Percentiles rank a stretch among this genome's conserved stretches.
These are phyloP conservation scores for Seira sanloemensis DNA, from an alignment of 2,888 invertebrate genomes.

Conservation along the genomic window DNA sequence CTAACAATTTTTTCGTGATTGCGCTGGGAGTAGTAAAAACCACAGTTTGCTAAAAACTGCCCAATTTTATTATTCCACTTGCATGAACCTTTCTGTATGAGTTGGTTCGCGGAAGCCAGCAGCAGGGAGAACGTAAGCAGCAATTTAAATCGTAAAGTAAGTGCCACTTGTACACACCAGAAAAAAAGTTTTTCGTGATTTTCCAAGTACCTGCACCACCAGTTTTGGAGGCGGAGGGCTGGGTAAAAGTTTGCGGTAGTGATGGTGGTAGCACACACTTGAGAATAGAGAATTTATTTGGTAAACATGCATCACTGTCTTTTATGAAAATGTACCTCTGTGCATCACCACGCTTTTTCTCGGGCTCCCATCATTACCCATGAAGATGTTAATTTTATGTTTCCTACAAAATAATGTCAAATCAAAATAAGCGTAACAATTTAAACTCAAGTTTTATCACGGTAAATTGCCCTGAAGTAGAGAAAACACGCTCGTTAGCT, in stretches of 20 bases:
- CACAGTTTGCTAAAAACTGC: conserved; percentile 33
- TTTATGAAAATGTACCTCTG: background rate
- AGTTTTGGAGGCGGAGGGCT: background rate
- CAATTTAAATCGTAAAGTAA: background rate
- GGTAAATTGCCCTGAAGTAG: background rate
- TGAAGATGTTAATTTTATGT: background rate
- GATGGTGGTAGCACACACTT: background rate
- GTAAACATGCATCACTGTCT: background rate
- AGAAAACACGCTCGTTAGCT: background rate
- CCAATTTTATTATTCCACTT: conserved; percentile 38
- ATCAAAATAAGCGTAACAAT: background rate
- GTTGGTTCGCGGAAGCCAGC: background rate
- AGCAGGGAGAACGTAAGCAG: background rate
- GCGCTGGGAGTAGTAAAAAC: conserved; percentile 35
- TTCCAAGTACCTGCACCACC: background rate
- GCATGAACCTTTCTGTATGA: no score
- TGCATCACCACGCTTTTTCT: background rate
- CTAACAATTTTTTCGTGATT: conserved; percentile 25
- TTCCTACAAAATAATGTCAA: background rate
- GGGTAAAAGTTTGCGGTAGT: background rate
- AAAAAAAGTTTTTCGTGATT: background rate
- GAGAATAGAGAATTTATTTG: background rate
- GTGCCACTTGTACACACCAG: background rate
- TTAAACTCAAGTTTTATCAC: background rate
- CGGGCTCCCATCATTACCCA: background rate